Base-by-base conservation (phyloP, 2,113 vertebrate species). In the Scolopax mira region DNA sequence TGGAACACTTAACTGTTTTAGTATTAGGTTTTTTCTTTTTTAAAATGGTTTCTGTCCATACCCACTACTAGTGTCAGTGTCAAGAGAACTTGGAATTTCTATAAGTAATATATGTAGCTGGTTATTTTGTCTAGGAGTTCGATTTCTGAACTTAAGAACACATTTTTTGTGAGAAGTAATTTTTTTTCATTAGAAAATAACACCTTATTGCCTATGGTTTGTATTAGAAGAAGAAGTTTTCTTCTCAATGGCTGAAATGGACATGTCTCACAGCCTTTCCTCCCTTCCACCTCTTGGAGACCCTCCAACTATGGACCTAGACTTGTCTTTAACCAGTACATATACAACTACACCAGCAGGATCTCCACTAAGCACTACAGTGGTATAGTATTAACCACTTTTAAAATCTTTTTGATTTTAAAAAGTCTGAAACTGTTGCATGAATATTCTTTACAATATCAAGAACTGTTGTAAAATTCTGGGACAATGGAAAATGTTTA, bases 161-260 rank as follows among this genome's bases (percentile, higher is more conserved):
- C 2, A 11, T 83, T 73, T 83, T 65, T 60, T 13, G n/a, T 42
- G 90, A 44, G 51, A 88, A 80, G 7, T 69, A 11, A 66, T 31
- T 72, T 39, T 35, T 84, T 84, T 60, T 39, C 10, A 18, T 85
- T 61, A 23, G 23, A 85, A 86, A 58, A 44, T 77, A 84, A 39
- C 18, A 57, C 18, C 92, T 94, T 52, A 8, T 54, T 87, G 3
- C 91, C 57, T 92, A 3, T 87, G 72, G 39, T 70, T 98, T 55
- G 70, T 74, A 90, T 41, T 80, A 98, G 97, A 98, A 98, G 99
- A 99, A 97, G 99, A 99, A 95, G 99, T 99, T 78, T 99, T 99
- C 98, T 99, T 99, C 97, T 99, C 99, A 61, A 99, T 99, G 99
- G 99, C 99, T 58, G 99, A 99, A 95, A 99, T 99, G 99, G 99